These are phyloP conservation scores for Atherinosoma microstoma DNA, from an alignment of 2,797 vertebrate species.

Conservation along the genomic window DNA sequence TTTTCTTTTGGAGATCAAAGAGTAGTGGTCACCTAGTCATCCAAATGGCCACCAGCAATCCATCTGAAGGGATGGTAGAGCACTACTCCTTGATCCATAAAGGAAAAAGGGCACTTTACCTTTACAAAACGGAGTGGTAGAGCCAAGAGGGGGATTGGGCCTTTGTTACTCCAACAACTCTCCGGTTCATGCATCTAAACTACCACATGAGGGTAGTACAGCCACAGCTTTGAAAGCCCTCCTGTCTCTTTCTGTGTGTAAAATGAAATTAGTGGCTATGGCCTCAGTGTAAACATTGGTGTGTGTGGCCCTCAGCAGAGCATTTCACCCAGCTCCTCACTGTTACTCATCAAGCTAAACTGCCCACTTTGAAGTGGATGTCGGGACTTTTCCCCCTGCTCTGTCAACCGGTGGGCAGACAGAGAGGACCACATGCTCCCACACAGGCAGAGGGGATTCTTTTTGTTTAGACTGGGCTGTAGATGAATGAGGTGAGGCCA, in stretches of 20 bases:
- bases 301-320: constrained; percentile 57
- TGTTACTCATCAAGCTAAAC: constrained; percentile 59
- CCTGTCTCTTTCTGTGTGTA: constrained; percentile 1
- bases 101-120: not conserved
- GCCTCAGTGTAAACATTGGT: constrained; percentile 54
- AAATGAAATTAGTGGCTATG: constrained; percentile 32
- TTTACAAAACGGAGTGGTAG: not conserved
- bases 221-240: constrained; percentile 59
- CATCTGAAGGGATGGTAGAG: not conserved
- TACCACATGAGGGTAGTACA: constrained; percentile 78
- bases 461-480: constrained; percentile 38
- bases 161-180: not conserved
- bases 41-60: not conserved
- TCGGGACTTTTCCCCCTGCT: constrained; percentile 25
- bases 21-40: not conserved
- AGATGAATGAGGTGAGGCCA: constrained; percentile 42
- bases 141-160: not conserved
- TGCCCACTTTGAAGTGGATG: constrained; percentile 49
- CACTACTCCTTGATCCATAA: not conserved
- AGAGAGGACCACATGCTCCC: constrained; percentile 15
- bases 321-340: constrained; percentile 48
- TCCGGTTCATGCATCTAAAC: not conserved
- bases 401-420: constrained; percentile 26
- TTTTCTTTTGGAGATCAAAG: constrained; percentile 1
- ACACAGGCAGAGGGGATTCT: not conserved